Evolutionary conservation across 2,888 invertebrate genomes (phyloP).

Genomic region (Watsonalla cultraria): DNA sequence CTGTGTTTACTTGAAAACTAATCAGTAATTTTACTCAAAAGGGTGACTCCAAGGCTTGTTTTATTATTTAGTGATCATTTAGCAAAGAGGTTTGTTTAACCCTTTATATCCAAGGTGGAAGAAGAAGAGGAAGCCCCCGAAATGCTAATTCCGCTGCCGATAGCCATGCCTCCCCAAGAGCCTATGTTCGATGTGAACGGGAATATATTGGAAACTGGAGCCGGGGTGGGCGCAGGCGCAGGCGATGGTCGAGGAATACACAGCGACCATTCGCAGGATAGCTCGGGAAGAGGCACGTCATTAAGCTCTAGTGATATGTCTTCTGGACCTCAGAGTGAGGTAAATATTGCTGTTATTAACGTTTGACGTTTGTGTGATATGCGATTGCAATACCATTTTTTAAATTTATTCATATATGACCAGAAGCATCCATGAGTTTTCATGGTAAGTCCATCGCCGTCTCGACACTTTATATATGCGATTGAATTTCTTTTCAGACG

Average conservation of each 20-base stretch:
- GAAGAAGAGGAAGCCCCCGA: conserved; percentile 23
- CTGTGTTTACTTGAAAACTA: too few species aligned
- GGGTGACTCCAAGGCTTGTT: too few species aligned
- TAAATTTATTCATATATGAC: background rate
- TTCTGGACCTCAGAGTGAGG: conserved; percentile 55
- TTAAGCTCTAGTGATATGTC: conserved; percentile 57
- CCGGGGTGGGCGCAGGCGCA: conserved; percentile 53
- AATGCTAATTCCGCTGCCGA: conserved; percentile 10
- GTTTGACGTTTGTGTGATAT: too few species aligned
- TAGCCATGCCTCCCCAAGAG: conserved; percentile 28
- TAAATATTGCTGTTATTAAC: conserved; percentile 13
- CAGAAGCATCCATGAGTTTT: background rate
- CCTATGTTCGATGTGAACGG: conserved; percentile 49
- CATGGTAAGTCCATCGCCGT: too few species aligned
- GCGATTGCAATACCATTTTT: too few species aligned
- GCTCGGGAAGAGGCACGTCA: conserved; percentile 63
- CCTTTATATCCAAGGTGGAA: conserved; percentile 9
- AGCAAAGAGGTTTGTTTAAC: too few species aligned
- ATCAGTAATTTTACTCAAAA: too few species aligned
- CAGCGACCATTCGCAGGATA: conserved; percentile 63
- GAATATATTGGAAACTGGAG: conserved; percentile 37
- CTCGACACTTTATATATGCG: too few species aligned
- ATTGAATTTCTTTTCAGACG: too few species aligned
- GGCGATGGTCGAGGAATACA: conserved; percentile 70
- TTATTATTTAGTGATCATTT: too few species aligned